phyloP scores from a whole-genome alignment of 2,888 invertebrate genomes.

The Acleris sparsana region DNA sequence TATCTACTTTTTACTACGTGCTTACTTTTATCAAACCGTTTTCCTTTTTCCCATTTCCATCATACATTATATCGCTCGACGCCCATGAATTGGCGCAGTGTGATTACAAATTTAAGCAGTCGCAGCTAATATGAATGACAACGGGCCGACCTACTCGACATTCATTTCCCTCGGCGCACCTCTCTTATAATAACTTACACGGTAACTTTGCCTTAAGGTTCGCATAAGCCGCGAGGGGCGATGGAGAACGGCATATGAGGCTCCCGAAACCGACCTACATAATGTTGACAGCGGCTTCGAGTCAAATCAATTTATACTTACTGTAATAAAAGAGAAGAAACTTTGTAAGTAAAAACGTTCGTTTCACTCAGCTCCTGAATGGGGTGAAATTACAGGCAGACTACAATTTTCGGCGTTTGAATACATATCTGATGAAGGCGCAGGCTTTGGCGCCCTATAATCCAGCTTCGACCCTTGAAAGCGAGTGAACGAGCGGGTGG shows the following conservation, averaged over 20 bases:
- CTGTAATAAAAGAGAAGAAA: conserved; percentile 39
- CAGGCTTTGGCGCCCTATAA: conserved; percentile 81
- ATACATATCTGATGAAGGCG: conserved; percentile 81
- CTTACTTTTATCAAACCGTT: conserved; percentile 42
- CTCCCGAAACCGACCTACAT: conserved; percentile 33
- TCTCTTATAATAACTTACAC: conserved; percentile 83
- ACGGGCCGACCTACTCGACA: conserved; percentile 80
- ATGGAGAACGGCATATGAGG: conserved; percentile 46
- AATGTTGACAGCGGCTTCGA: conserved; percentile 21
- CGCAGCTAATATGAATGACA: conserved; percentile 83
- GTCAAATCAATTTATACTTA: conserved; percentile 32
- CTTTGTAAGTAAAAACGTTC: conserved; percentile 48
- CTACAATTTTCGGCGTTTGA: conserved; percentile 72
- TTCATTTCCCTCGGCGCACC: conserved; percentile 82
- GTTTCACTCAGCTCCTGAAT: conserved; percentile 59
- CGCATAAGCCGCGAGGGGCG: conserved; percentile 47
- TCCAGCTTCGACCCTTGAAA: conserved; percentile 81
- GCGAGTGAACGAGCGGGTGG: conserved; percentile 80
- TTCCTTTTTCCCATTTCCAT: conserved; percentile 57
- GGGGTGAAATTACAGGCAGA: conserved; percentile 65
- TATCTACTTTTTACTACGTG: conserved; percentile 52
- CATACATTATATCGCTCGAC: conserved; percentile 54
- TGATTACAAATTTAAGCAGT: conserved; percentile 81
- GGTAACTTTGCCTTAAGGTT: conserved; percentile 77
- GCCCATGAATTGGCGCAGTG: conserved; percentile 71